A percentile compares a stretch with the other conserved stretches of the same genome.
Evolutionary conservation across 2,888 invertebrate genomes (phyloP).

Genomic region (Metalampra italica): DNA sequence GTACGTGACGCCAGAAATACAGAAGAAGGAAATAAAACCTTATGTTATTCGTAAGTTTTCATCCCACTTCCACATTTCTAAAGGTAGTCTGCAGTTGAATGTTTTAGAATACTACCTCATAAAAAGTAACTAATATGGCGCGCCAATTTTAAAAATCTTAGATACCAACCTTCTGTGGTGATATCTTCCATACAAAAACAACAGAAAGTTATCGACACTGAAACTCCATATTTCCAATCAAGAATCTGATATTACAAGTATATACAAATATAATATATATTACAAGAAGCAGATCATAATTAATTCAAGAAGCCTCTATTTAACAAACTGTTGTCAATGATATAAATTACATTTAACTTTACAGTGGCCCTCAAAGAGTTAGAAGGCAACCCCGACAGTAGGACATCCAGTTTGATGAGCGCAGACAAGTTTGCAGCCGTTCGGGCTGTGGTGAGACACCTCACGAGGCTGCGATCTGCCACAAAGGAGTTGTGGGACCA

Average conservation of each 20-base stretch:
- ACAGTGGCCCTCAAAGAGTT: constrained; percentile 66
- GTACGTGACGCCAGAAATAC: constrained; percentile 60
- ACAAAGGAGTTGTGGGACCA: constrained; percentile 44
- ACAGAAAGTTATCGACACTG: no score
- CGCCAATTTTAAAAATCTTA: no score
- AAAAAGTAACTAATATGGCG: no score
- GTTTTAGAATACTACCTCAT: no score
- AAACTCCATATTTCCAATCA: no score
- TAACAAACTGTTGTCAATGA: neutral
- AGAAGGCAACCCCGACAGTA: constrained; percentile 63
- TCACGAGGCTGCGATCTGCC: constrained; percentile 47
- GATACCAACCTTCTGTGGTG: no score
- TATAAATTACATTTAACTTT: constrained; percentile 11
- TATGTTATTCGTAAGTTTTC: constrained; percentile 58
- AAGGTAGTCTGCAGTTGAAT: no score
- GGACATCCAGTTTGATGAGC: constrained; percentile 58
- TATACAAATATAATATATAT: no score
- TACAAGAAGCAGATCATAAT: no score
- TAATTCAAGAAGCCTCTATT: neutral
- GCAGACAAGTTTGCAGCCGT: constrained; percentile 62
- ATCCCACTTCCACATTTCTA: neutral
- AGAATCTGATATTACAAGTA: no score
- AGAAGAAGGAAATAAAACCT: constrained; percentile 68
- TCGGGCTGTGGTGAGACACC: constrained; percentile 55
- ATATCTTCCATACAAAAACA: no score